phyloP scores from a whole-genome alignment of 2,113 vertebrate species.

The Epinephelus moara region DNA sequence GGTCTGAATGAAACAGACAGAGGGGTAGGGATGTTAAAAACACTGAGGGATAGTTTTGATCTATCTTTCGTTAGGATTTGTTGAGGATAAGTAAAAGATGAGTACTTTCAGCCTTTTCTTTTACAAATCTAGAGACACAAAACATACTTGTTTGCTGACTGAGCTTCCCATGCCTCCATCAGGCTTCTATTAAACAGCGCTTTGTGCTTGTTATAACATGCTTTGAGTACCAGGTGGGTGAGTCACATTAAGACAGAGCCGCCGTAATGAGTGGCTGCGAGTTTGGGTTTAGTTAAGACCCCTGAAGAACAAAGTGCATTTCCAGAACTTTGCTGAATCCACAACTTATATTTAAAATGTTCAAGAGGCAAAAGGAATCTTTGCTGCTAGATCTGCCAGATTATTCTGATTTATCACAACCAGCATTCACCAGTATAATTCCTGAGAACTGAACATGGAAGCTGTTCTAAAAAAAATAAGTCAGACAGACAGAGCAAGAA shows the following conservation, averaged over 20 bases:
- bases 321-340: not conserved
- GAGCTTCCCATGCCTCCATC: not conserved
- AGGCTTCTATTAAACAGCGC: constrained; percentile 4
- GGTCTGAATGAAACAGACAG: not conserved
- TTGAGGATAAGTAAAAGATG: not conserved
- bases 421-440: not conserved
- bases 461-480: not conserved
- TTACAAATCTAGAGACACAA: not conserved
- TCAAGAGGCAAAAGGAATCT: not conserved
- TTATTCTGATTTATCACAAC: not conserved
- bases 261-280: not conserved
- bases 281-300: not conserved
- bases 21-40: not conserved
- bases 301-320: not conserved
- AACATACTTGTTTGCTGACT: not conserved
- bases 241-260: constrained; percentile 2
- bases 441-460: not conserved
- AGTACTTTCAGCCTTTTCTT: not conserved
- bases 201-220: constrained; percentile 32
- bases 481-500: not conserved
- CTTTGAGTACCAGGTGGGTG: constrained; percentile 10
- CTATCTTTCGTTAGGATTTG: not conserved
- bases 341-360: not conserved
- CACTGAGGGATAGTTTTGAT: not conserved
- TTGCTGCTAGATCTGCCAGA: not conserved